These are phyloP conservation scores for Semotilus atromaculatus DNA, from an alignment of 2,797 vertebrate genomes.

Conservation along the genomic window DNA sequence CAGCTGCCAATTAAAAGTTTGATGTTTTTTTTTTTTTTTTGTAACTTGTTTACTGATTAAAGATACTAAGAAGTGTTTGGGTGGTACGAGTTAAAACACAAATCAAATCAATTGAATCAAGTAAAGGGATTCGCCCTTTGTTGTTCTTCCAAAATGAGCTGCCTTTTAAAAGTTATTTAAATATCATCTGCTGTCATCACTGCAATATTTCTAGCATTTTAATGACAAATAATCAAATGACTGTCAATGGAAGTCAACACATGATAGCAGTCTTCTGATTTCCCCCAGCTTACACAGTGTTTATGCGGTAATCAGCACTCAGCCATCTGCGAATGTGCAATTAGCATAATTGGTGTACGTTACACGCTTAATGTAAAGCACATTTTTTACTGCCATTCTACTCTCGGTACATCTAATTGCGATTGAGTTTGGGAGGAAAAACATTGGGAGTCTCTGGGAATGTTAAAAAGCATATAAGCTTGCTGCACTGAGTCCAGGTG, in stretches of 20 bases:
- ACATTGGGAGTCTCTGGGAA: slow-evolving; percentile 58
- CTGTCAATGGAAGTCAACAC: slow-evolving; percentile 74
- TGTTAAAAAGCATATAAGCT: slow-evolving; percentile 68
- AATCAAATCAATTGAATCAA: slow-evolving; percentile 34
- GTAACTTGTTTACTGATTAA: slow-evolving; percentile 50
- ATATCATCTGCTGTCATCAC: slow-evolving; percentile 48
- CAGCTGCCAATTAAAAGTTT: slow-evolving; percentile 73
- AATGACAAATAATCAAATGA: slow-evolving; percentile 68
- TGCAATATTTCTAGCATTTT: slow-evolving; percentile 59
- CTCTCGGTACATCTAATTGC: slow-evolving; percentile 72
- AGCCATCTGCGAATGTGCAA: slow-evolving; percentile 81
- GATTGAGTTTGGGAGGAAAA: slow-evolving; percentile 62
- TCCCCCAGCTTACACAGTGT: slow-evolving; percentile 71
- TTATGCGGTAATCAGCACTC: slow-evolving; percentile 81
- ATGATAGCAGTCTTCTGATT: slow-evolving; percentile 70
- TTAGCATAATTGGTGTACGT: slow-evolving; percentile 84
- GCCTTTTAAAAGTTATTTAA: slow-evolving; percentile 59
- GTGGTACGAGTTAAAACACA: slow-evolving; percentile 3
- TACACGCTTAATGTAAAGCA: slow-evolving; percentile 79
- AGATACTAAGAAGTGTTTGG: slow-evolving; percentile 40
- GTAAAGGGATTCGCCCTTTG: slow-evolving; percentile 19
- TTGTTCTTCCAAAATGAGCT: slow-evolving; percentile 40
- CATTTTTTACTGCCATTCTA: slow-evolving; percentile 75
- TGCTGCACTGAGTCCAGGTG: slow-evolving; percentile 77
- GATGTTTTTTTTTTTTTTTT: slow-evolving; percentile 44